These are phyloP conservation scores for Hiodon alosoides DNA, from an alignment of 2,113 vertebrate species.

Conservation along the genomic window DNA sequence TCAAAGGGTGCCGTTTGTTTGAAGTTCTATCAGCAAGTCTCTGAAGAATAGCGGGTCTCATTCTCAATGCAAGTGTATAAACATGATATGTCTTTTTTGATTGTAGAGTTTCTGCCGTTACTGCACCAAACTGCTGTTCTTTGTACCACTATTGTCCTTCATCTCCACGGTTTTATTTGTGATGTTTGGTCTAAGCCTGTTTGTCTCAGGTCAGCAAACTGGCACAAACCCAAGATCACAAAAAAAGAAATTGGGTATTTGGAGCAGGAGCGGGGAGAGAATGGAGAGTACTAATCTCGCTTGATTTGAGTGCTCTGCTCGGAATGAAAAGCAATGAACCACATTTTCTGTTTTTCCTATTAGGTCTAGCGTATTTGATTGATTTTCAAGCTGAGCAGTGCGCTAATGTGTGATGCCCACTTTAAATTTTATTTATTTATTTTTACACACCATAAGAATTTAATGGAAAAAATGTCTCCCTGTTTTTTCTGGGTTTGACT, in stretches of 20 bases:
- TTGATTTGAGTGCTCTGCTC: no score
- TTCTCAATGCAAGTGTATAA: conserved; percentile 8
- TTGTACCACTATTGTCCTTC: neutral
- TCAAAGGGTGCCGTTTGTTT: no score
- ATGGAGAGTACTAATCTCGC: no score
- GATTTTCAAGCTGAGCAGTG: no score
- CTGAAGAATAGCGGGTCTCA: conserved; percentile 17
- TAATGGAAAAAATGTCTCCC: no score
- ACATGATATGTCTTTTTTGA: neutral
- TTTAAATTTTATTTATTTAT: neutral
- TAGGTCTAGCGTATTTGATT: no score
- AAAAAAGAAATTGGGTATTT: no score
- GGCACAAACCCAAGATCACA: neutral
- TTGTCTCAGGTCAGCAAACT: neutral
- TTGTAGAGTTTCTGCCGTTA: neutral
- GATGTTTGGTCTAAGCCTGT: neutral
- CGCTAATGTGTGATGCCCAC: no score
- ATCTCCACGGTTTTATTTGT: neutral
- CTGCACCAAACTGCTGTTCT: neutral
- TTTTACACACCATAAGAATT: no score
- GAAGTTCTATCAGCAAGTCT: neutral
- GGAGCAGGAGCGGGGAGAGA: neutral
- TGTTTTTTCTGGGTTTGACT: no score
- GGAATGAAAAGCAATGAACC: no score
- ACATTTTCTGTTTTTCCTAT: no score